Evolutionary conservation across 37 sponge, comb jelly and placozoan species (phyloP), one percentile per base, ranked within the genome.

Genomic region (Theonella swinhoei): DNA sequence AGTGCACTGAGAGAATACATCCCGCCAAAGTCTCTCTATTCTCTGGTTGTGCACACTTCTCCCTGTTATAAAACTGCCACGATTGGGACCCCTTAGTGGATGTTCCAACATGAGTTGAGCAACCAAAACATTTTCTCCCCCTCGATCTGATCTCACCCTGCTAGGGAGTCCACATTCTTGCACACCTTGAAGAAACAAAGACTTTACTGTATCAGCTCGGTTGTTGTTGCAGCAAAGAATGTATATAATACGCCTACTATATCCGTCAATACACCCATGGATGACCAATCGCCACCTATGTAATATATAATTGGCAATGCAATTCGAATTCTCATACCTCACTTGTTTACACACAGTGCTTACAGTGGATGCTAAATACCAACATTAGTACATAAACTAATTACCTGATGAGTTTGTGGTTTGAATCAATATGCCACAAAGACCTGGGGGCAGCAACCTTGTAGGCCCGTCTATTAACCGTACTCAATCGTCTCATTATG

Each of bases 221-320:
- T 89, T 89, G 72, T 90, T 85, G 25, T 24, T 42, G 28, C 68
- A 14, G n/a, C 68, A 70, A 4, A 69, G 38, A 8, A 80, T 69
- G 42, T 68, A 90, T 24, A 85, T 42, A 26, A 85, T 74, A 36
- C n/a, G 26, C 17, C 86, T 2, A 24, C 82, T 80, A 43, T 77
- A 90, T 7, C 91, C 86, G 74, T 90, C 91, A 30, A 85, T 85
- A 9, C 82, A 54, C 23, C 86, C 91, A 75, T 90, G 91, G 60
- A 90, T 67, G 25, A 88, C 68, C n/a, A 88, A 59, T 74, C 77
- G 25, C 91, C 91, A 90, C 72, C 91, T 84, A 35, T n/a, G n/a
- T n/a, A n/a, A n/a, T n/a, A n/a, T n/a, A n/a, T n/a, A n/a, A n/a
- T n/a, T n/a, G n/a, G n/a, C n/a, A n/a, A n/a, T n/a, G n/a, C n/a